Evolutionary conservation across 2,113 vertebrate genomes (phyloP).

Genomic region (Grantiella picta): DNA sequence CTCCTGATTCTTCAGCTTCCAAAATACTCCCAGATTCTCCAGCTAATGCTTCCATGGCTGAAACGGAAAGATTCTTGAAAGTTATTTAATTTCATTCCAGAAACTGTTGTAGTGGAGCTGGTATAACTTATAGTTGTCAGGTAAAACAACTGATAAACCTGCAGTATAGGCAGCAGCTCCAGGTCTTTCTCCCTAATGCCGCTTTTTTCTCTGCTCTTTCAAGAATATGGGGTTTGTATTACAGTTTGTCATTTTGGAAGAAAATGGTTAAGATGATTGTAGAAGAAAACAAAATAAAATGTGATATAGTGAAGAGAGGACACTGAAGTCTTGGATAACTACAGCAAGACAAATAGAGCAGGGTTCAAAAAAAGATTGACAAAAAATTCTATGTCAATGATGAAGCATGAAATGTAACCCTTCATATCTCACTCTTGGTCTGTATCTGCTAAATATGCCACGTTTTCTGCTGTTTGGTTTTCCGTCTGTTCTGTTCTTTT

Average conservation of each 20-base stretch:
- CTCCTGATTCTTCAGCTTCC: background rate
- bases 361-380: background rate
- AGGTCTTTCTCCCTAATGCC: background rate
- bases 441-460: background rate
- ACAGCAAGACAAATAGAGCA: background rate
- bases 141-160: background rate
- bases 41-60: background rate
- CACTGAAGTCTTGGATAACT: background rate
- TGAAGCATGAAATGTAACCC: background rate
- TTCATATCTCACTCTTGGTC: background rate
- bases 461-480: background rate
- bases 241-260: background rate
- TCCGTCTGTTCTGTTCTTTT: background rate
- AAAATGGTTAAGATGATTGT: background rate
- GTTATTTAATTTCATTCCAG: background rate
- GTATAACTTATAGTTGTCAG: background rate
- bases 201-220: background rate
- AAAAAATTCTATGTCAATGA: background rate
- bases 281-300: background rate
- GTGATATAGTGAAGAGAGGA: background rate
- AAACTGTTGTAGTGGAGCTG: background rate
- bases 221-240: background rate
- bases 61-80: background rate
- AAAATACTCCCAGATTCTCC: background rate
- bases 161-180: background rate